Base-by-base conservation (phyloP, 2,888 invertebrate species). In the Urechis unicinctus region DNA sequence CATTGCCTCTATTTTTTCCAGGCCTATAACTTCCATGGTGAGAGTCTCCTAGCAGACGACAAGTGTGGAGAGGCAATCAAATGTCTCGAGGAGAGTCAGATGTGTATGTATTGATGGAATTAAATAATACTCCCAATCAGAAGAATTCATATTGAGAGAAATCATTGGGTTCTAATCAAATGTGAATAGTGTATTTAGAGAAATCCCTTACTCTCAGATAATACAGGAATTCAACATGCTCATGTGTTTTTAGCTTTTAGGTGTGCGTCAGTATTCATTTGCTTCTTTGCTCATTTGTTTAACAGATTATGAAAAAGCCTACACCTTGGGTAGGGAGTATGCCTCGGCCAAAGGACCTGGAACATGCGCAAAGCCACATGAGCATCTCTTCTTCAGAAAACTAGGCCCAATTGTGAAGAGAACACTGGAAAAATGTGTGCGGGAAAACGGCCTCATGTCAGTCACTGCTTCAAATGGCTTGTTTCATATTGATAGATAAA, bases 391-490 rank as follows among this genome's bases (percentile, higher is more conserved):
- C 71, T 85, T 85, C 70, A 78, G 82, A 59, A 80, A 80, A 45
- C 73, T 85, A 17, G 81, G 81, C 9, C 83, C 83, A 21, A 72
- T 82, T 49, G 78, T 85, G 21, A 80, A 80, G 59, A 71, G 83
- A 42, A 84, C 83, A 6, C 72, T 85, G 53, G 84, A 85, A 58
- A 85, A 85, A 69, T 84, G 84, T 70, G 82, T 84, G 63, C 71
- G 85, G 55, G 85, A 85, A 73, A 85, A 85, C 72, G 83, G 83
- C 54, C 81, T 85, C 60, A 85, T 85, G 83, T 84, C 71, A 78
- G 81, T 72, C 17, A 17, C 9, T 13, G 36, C 17, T 17, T 9
- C 36, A 48, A 25, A 36, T 13, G 41, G 41, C 41, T 36, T n/a
- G 41, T n/a, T n/a, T n/a, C n/a, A n/a, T n/a, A n/a, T n/a, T n/a